phyloP scores from a whole-genome alignment of 1,140 invertebrate genomes.

The Ips typographus region DNA sequence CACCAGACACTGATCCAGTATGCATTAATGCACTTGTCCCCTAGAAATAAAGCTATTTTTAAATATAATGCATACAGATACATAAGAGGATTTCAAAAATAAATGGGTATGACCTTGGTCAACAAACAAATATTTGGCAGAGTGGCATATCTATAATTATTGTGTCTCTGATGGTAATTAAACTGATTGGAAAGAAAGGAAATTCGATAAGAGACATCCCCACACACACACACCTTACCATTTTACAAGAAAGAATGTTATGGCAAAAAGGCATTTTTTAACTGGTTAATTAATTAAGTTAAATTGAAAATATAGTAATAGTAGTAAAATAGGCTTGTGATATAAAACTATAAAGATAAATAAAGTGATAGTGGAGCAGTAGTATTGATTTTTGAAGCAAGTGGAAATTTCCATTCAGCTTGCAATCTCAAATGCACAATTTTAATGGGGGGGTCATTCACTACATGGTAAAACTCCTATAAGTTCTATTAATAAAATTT shows the following conservation, averaged over 20 bases:
- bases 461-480: not conserved
- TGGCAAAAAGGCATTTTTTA: no score
- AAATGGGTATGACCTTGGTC: slow-evolving; percentile 4
- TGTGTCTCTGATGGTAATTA: not conserved
- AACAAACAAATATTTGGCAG: not conserved
- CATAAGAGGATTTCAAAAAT: slow-evolving; percentile 7
- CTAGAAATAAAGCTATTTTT: slow-evolving; percentile 6
- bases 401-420: slow-evolving; percentile 23
- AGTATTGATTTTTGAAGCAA: slow-evolving; percentile 24
- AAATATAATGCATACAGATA: slow-evolving; percentile 7
- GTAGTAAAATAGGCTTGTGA: not conserved
- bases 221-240: not conserved
- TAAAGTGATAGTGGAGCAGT: not conserved
- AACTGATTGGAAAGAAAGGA: not conserved
- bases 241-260: not conserved
- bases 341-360: not conserved
- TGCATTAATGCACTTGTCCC: not conserved
- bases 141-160: not conserved
- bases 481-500: slow-evolving; percentile 2
- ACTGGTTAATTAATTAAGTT: not conserved
- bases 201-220: not conserved
- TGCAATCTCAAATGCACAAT: not conserved
- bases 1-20: not conserved
- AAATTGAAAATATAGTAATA: not conserved
- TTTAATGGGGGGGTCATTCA: not conserved